Evolutionary conservation across 2,113 vertebrate genomes (phyloP), one percentile per base, ranked within the genome.

Genomic region (Aythya baeri): DNA sequence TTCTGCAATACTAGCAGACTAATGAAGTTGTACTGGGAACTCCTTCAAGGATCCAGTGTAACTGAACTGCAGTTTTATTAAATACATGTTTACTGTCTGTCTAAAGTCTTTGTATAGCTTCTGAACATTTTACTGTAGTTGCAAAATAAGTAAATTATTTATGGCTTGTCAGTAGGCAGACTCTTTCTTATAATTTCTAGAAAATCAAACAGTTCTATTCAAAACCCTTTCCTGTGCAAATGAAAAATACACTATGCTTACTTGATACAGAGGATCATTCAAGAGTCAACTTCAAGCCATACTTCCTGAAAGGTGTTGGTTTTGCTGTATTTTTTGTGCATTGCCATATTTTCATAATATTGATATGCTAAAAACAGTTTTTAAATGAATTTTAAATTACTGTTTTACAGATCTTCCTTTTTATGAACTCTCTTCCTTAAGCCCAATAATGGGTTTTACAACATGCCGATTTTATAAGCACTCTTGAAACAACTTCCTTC

Each of bases 1-100:
- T 98, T 94, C 99, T 99, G 99, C 97, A 84, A 38, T 20, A 32
- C 0, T 72, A 89, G 98, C 98, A 98, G 99, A 98, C 96, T 83
- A 67, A 98, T 99, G 99, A 99, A 72, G 98, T 98, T 96, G 80
- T 96, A 96, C 98, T 98, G 98, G 99, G 99, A 99, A 99, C 98
- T 98, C 99, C 98, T 98, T 15, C 59, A 96, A 98, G 99, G 99
- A 98, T 98, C 99, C 98, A n/a, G 98, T 98, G 91, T 94, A 97
- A 98, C 98, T 97, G 99, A 99, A 78, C 43, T 29, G 94, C 98
- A 98, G 97, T 98, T 95, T 84, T 76, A 96, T 96, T 97, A 98
- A 97, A 98, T 96, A 94, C 29, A 44, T 95, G 79, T 97, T 97
- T 97, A 96, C 89, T 94, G 91, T 81, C 73, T 83, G 67, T 96